phyloP scores from a whole-genome alignment of 2,888 invertebrate species.

The Rhaphigaster nebulosa region DNA sequence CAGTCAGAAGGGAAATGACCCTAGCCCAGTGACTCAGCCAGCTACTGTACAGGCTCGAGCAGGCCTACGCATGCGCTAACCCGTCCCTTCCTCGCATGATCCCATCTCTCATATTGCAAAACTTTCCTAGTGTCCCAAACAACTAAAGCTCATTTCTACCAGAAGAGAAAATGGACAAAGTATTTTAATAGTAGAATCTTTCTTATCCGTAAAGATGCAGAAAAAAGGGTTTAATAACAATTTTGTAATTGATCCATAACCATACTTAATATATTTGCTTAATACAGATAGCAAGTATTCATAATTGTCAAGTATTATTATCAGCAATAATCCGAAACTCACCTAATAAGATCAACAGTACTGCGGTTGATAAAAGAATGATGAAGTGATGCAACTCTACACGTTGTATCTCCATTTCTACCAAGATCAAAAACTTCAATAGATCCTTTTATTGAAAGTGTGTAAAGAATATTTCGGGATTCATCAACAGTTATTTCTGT shows the following conservation, averaged over 20 bases:
- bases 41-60: too few species aligned
- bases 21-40: too few species aligned
- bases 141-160: not conserved
- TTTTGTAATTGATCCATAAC: too few species aligned
- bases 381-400: constrained; percentile 80
- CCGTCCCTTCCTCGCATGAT: too few species aligned
- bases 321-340: constrained; percentile 68
- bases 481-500: constrained; percentile 91
- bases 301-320: not conserved
- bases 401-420: constrained; percentile 79
- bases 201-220: too few species aligned
- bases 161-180: not conserved
- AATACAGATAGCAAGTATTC: too few species aligned
- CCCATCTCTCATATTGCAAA: too few species aligned
- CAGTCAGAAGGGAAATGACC: too few species aligned
- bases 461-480: constrained; percentile 88
- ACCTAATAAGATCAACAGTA: constrained; percentile 74
- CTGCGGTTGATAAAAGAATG: constrained; percentile 71
- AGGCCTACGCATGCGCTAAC: too few species aligned
- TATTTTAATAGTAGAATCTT: not conserved
- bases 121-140: too few species aligned
- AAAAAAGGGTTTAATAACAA: too few species aligned
- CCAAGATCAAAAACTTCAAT: constrained; percentile 93
- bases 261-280: too few species aligned
- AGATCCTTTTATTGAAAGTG: constrained; percentile 89